A percentile compares a stretch with the other conserved stretches of the same genome.
phyloP scores from a whole-genome alignment of 2,113 vertebrate species.

The Nannospalax galili region DNA sequence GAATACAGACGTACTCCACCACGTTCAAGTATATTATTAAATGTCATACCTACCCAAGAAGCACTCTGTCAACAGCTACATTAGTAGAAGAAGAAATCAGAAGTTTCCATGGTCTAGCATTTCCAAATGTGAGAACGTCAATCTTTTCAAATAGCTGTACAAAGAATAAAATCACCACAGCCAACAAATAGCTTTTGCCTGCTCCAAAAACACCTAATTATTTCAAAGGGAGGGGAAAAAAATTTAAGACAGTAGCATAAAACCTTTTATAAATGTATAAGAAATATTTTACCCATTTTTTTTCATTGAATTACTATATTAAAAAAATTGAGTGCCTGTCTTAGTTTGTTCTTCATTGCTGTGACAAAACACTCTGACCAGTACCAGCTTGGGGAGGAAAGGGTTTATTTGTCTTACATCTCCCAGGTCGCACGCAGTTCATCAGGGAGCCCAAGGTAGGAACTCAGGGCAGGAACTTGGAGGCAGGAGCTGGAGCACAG shows the following conservation, averaged over 20 bases:
- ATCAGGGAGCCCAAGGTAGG: too few relatives aligned
- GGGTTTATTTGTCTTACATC: too few relatives aligned
- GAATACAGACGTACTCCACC: not conserved
- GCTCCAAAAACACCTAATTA: conserved; percentile 89
- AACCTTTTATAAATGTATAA: not conserved
- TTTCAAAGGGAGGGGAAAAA: conserved; percentile 44
- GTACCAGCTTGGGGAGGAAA: too few relatives aligned
- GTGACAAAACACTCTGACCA: too few relatives aligned
- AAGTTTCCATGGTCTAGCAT: conserved; percentile 85
- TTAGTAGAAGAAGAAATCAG: conserved; percentile 90
- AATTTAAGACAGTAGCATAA: conserved; percentile 20
- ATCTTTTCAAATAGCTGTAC: conserved; percentile 87
- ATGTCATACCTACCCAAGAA: conserved; percentile 85
- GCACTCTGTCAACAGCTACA: conserved; percentile 88
- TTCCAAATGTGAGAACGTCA: conserved; percentile 61
- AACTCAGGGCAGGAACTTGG: too few relatives aligned
- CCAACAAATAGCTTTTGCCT: conserved; percentile 90
- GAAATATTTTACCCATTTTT: not conserved
- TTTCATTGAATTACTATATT: not conserved
- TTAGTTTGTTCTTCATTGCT: too few relatives aligned
- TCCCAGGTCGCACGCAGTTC: too few relatives aligned
- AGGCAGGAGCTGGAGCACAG: too few relatives aligned
- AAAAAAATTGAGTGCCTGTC: too few relatives aligned
- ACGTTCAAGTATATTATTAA: not conserved
- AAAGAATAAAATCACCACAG: conserved; percentile 88